Evolutionary conservation across 2,797 vertebrate genomes (phyloP).

Genomic region (Urocyon cinereoargenteus): DNA sequence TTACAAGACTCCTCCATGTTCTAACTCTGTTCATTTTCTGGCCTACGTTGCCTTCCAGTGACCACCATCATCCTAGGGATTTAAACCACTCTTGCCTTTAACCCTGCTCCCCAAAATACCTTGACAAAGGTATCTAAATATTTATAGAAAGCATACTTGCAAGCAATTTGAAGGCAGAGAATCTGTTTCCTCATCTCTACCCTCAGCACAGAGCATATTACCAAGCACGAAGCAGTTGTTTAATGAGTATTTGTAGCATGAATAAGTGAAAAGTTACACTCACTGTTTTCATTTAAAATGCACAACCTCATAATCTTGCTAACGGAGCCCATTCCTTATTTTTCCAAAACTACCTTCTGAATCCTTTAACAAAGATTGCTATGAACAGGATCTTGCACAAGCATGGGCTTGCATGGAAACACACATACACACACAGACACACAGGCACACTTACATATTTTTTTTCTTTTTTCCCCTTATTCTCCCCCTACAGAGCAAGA

Average conservation of each 20-base stretch:
- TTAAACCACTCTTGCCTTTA: neutral
- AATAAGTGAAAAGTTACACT: neutral
- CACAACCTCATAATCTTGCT: constrained; percentile 27
- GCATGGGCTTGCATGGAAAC: accelerated
- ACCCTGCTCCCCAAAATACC: neutral
- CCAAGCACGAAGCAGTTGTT: neutral
- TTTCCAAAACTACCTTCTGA: constrained; percentile 32
- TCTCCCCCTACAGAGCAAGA: neutral
- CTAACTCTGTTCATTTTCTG: neutral
- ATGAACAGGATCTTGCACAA: neutral
- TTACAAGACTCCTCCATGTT: no score
- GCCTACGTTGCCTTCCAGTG: accelerated
- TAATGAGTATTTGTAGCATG: neutral
- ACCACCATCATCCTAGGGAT: neutral
- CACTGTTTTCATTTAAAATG: neutral
- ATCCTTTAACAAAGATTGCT: neutral
- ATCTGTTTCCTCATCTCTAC: neutral
- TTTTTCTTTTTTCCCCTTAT: neutral
- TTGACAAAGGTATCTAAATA: neutral
- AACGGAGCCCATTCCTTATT: neutral
- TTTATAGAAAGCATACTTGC: neutral
- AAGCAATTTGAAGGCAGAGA: neutral
- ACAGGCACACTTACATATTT: neutral
- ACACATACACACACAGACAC: no score
- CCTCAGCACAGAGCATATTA: neutral